phyloP scores from a whole-genome alignment of 2,113 vertebrate genomes.

The Strix aluco region DNA sequence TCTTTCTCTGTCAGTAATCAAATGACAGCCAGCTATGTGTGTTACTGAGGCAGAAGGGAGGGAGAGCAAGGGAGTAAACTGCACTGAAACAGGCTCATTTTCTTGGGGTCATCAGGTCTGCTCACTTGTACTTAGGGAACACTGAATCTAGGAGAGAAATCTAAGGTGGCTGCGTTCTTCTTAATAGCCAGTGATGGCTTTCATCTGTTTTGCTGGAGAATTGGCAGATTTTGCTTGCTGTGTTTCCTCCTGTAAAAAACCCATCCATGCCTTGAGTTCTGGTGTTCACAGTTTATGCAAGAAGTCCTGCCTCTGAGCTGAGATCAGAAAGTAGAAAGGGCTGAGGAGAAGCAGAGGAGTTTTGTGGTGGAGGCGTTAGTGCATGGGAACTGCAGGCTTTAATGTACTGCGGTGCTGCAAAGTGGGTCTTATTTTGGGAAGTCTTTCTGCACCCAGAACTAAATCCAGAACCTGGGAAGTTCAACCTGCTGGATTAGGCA shows the following conservation, averaged over 20 bases:
- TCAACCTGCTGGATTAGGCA: neutral
- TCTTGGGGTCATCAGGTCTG: neutral
- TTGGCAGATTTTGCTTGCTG: neutral
- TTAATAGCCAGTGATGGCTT: neutral
- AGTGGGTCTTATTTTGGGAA: neutral
- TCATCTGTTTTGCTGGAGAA: neutral
- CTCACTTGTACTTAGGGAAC: neutral
- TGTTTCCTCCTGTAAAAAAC: neutral
- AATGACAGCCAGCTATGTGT: neutral
- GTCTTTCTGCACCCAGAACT: neutral
- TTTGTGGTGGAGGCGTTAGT: neutral
- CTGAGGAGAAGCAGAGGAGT: neutral
- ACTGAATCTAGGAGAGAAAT: neutral
- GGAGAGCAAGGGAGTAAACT: neutral
- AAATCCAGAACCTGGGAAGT: neutral
- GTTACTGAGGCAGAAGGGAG: neutral
- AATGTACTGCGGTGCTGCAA: neutral
- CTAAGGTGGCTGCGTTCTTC: neutral
- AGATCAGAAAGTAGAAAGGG: neutral
- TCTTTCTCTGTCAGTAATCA: conserved; percentile 23
- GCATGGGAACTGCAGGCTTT: neutral
- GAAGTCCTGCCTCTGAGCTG: neutral
- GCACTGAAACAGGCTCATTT: neutral
- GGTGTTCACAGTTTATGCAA: neutral
- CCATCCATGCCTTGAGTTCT: neutral